phyloP scores from a whole-genome alignment of 2,888 invertebrate genomes.

The Cheiracanthium punctorium region DNA sequence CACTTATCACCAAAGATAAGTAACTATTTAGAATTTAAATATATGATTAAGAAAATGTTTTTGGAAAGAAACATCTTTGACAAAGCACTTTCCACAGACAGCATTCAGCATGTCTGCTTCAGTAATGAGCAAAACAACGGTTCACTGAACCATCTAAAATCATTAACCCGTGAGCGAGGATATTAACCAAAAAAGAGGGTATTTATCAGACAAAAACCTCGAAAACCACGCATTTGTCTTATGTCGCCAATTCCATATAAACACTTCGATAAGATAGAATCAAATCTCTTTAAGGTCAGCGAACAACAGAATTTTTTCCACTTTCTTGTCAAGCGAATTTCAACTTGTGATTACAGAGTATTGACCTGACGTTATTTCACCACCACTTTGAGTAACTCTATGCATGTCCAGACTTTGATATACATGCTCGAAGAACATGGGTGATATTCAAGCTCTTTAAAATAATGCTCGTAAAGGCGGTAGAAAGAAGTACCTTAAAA shows the following conservation, averaged over 20 bases:
- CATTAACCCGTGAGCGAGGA: conserved; percentile 44
- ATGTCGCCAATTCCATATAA: conserved; percentile 37
- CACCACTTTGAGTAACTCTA: not conserved
- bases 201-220: conserved; percentile 53
- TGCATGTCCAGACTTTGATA: too few relatives aligned
- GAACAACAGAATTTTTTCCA: conserved; percentile 41
- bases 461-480: too few relatives aligned
- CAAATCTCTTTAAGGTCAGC: conserved; percentile 51
- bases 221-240: conserved; percentile 44
- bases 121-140: conserved; percentile 6
- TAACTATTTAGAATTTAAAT: too few relatives aligned
- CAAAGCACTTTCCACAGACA: too few relatives aligned
- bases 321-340: not conserved
- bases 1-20: too few relatives aligned
- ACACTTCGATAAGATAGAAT: conserved; percentile 53
- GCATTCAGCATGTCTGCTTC: not conserved
- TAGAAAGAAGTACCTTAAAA: too few relatives aligned
- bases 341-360: conserved; percentile 15
- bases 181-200: not conserved
- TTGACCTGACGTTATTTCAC: conserved; percentile 41
- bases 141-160: conserved; percentile 46
- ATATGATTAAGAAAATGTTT: too few relatives aligned
- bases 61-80: too few relatives aligned
- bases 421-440: too few relatives aligned
- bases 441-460: too few relatives aligned